Evolutionary conservation across 2,113 vertebrate genomes (phyloP).

Genomic region (Stercorarius parasiticus): DNA sequence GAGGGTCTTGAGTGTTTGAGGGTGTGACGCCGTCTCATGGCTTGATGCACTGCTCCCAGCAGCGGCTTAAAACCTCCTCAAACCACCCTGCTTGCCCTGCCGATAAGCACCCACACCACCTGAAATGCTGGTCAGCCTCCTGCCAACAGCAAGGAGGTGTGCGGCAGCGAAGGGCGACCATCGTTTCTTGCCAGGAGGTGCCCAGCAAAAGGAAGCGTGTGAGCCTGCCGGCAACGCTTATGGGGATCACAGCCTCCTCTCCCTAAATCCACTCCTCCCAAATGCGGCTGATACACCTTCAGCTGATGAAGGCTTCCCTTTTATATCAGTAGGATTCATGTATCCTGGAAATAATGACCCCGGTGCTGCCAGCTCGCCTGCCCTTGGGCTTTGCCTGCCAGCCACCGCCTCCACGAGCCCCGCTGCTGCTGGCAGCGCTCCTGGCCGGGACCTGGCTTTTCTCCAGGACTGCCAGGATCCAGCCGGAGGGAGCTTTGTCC

Average conservation of each 20-base stretch:
- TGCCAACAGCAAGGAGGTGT: background rate
- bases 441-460: background rate
- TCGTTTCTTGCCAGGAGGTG: background rate
- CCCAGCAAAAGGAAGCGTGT: fast-evolving
- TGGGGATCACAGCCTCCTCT: background rate
- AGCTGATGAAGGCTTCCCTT: background rate
- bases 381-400: background rate
- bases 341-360: background rate
- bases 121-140: fast-evolving
- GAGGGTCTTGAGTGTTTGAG: background rate
- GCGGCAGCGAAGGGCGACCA: fast-evolving
- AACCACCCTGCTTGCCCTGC: background rate
- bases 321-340: background rate
- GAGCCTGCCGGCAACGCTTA: fast-evolving
- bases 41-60: background rate
- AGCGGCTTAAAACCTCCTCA: background rate
- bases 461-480: slow-evolving; percentile 3
- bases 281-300: fast-evolving
- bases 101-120: background rate
- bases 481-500: slow-evolving; percentile 54
- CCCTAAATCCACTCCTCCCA: background rate
- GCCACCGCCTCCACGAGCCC: slow-evolving; percentile 5
- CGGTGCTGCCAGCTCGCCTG: background rate
- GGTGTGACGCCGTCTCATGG: background rate
- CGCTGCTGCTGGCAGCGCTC: background rate